A percentile compares a stretch with the other conserved stretches of the same genome.
phyloP scores from a whole-genome alignment of 2,113 vertebrate species.

The Cheirogaleus medius region DNA sequence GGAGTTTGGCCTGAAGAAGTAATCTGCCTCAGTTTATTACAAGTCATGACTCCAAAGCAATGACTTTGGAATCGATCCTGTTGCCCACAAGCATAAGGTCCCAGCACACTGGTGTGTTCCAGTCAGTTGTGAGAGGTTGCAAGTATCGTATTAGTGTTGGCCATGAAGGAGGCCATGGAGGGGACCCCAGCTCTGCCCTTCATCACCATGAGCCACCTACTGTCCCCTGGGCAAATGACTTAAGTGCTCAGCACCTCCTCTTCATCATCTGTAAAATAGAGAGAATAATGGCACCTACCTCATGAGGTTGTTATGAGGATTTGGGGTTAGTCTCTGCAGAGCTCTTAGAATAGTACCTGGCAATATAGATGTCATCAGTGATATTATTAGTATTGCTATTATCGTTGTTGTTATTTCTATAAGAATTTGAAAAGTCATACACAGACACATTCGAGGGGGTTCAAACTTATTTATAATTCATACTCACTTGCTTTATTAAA shows the following conservation, averaged over 20 bases:
- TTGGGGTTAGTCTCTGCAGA: neutral
- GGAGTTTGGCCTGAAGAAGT: neutral
- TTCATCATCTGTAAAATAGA: neutral
- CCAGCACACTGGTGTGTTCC: neutral
- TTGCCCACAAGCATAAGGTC: neutral
- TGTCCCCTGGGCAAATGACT: neutral
- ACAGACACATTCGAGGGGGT: neutral
- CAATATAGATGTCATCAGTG: neutral
- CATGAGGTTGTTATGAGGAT: neutral
- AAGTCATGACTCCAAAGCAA: neutral
- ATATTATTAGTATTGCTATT: neutral
- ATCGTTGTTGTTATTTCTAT: neutral
- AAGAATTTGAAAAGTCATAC: neutral
- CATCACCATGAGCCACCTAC: neutral
- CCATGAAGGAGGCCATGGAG: neutral
- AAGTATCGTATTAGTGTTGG: neutral
- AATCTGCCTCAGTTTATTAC: neutral
- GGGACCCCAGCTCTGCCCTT: neutral
- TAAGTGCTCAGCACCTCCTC: neutral
- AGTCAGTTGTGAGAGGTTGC: neutral
- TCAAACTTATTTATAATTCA: neutral
- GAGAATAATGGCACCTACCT: neutral
- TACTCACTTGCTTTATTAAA: neutral
- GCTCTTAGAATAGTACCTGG: neutral
- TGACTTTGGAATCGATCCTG: neutral